Evolutionary conservation across 2,888 invertebrate genomes (phyloP).

Genomic region (Brachyptera risi): DNA sequence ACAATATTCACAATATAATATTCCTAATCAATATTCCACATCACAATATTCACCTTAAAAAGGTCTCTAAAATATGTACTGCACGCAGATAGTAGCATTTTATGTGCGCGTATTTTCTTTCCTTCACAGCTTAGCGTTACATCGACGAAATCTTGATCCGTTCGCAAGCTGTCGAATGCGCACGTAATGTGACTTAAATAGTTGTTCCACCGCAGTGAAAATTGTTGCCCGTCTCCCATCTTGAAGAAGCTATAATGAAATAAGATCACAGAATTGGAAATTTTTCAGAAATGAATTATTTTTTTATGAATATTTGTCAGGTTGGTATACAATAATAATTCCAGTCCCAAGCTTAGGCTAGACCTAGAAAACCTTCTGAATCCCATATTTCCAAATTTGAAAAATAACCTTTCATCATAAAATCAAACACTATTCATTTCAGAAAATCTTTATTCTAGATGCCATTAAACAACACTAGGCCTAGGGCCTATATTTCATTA

Average conservation of each 20-base stretch:
- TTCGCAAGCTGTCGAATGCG: constrained; percentile 67
- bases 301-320: too few species aligned
- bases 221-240: constrained; percentile 68
- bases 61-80: constrained; percentile 68
- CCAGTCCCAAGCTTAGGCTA: too few species aligned
- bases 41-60: constrained; percentile 43
- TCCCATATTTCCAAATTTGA: too few species aligned
- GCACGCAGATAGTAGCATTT: constrained; percentile 79
- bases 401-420: too few species aligned
- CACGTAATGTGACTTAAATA: constrained; percentile 72
- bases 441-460: too few species aligned
- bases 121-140: constrained; percentile 84
- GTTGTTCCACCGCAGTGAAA: constrained; percentile 84
- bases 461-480: too few species aligned
- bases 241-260: constrained; percentile 11
- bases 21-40: background rate
- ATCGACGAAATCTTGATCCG: constrained; percentile 64
- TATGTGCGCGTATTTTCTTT: constrained; percentile 76
- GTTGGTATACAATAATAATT: too few species aligned
- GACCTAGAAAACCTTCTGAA: too few species aligned
- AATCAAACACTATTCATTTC: too few species aligned
- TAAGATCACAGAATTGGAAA: background rate
- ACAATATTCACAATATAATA: too few species aligned
- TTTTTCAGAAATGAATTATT: background rate
- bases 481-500: too few species aligned